Conservation (phyloP, 1,140 invertebrate genomes). For the Mylabris phalerata region DNA sequence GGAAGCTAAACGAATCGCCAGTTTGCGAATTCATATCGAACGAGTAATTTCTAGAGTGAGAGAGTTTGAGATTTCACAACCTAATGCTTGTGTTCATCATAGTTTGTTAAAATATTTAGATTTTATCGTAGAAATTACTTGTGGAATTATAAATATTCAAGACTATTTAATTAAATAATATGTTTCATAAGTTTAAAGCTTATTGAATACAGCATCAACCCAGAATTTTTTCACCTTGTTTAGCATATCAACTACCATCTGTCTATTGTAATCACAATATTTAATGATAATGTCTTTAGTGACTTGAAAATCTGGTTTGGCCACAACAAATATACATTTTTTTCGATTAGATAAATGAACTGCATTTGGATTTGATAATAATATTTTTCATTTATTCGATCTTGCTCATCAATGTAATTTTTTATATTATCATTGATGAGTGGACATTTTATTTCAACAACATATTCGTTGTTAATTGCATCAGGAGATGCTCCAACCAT, state of each 20-base stretch:
- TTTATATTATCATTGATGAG: too few relatives aligned
- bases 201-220: not conserved
- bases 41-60: slow-evolving; percentile 37
- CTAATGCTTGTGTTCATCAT: slow-evolving; percentile 35
- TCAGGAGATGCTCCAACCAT: too few relatives aligned
- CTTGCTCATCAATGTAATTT: too few relatives aligned
- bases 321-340: not conserved
- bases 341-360: not conserved
- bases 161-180: not conserved
- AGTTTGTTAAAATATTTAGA: slow-evolving; percentile 11
- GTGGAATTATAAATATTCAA: slow-evolving; percentile 9
- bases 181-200: not conserved
- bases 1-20: slow-evolving; percentile 39
- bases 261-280: not conserved
- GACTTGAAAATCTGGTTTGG: not conserved
- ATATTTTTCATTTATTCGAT: too few relatives aligned
- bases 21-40: slow-evolving; percentile 42
- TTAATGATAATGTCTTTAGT: not conserved
- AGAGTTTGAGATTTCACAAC: slow-evolving; percentile 40
- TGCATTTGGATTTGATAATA: too few relatives aligned
- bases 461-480: too few relatives aligned
- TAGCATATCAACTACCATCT: not conserved
- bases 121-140: slow-evolving; percentile 4
- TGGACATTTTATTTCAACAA: too few relatives aligned
- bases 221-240: not conserved